Evolutionary conservation across 2,113 vertebrate species (phyloP).

Genomic region (Myotis davidii): DNA sequence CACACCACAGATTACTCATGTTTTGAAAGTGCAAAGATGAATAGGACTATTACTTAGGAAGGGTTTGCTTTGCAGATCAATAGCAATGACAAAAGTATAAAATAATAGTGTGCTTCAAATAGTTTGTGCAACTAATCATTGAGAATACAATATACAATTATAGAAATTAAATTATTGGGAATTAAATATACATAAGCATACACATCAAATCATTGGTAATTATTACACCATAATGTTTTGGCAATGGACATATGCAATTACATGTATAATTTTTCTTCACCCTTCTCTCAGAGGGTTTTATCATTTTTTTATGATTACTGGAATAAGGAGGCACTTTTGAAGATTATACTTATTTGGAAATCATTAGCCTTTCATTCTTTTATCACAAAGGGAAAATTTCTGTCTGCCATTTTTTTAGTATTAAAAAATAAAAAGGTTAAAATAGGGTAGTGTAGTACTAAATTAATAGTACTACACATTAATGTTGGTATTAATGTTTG

Average conservation of each 20-base stretch:
- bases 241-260: rapidly evolving
- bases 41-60: conserved; percentile 39
- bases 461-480: no score
- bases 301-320: conserved; percentile 29
- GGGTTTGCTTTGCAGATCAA: conserved; percentile 21
- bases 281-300: background rate
- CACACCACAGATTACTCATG: conserved; percentile 56
- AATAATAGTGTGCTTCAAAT: background rate
- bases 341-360: background rate
- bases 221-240: background rate
- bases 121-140: background rate
- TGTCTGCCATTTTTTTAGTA: background rate
- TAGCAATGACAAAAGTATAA: conserved; percentile 39
- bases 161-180: background rate
- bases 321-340: background rate
- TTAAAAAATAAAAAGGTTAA: background rate
- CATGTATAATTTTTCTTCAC: background rate
- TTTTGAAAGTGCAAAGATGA: conserved; percentile 44
- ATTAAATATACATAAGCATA: background rate
- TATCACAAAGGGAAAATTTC: background rate
- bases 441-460: rapidly evolving
- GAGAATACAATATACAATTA: background rate
- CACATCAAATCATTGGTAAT: background rate
- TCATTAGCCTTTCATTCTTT: background rate
- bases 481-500: no score